These are phyloP conservation scores for Larimichthys crocea DNA, from an alignment of 2,113 vertebrate genomes.

Conservation along the genomic window DNA sequence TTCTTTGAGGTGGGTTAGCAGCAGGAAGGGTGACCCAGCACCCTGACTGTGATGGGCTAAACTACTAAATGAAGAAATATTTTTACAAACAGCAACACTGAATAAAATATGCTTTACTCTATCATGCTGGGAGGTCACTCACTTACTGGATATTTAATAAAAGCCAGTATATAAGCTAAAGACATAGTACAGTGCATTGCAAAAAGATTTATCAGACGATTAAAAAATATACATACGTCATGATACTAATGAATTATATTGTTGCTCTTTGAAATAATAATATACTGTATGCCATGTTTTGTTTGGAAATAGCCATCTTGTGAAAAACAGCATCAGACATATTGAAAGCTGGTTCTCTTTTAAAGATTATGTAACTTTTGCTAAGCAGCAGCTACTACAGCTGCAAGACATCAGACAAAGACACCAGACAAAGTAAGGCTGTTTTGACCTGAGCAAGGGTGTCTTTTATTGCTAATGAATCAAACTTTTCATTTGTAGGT, in stretches of 20 bases:
- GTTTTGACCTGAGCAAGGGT: neutral
- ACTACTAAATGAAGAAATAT: constrained; percentile 33
- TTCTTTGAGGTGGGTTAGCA: constrained; percentile 23
- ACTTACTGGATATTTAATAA: constrained; percentile 8
- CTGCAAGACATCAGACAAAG: too few relatives aligned
- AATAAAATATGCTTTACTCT: constrained; percentile 35
- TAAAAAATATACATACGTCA: neutral
- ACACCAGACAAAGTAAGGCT: neutral
- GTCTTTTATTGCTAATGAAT: neutral
- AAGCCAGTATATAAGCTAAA: neutral
- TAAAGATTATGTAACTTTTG: neutral
- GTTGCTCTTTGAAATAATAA: neutral
- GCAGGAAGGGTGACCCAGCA: constrained; percentile 34
- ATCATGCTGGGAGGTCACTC: constrained; percentile 23
- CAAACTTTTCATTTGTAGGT: neutral
- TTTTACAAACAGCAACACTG: constrained; percentile 33
- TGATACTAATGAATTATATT: neutral
- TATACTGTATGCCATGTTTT: neutral
- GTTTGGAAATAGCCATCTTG: neutral
- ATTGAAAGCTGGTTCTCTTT: neutral
- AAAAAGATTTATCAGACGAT: neutral
- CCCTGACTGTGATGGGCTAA: constrained; percentile 30
- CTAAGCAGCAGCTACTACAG: neutral
- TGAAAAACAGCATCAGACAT: neutral
- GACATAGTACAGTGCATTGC: neutral